A percentile compares a stretch with the other conserved stretches of the same genome.
Evolutionary conservation across 1,140 invertebrate genomes (phyloP).

Genomic region (Amyelois transitella): DNA sequence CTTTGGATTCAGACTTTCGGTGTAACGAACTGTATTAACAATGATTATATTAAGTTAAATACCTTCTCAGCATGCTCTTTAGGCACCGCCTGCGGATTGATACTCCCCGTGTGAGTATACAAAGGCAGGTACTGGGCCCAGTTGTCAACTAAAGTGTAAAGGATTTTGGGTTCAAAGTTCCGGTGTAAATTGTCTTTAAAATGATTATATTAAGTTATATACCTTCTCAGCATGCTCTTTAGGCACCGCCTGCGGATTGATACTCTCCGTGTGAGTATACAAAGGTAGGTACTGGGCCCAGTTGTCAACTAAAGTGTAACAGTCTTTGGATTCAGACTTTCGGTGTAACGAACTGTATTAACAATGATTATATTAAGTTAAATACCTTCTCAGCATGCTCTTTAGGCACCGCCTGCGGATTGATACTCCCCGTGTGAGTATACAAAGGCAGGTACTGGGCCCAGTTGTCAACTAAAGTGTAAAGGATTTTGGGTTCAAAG

Average conservation of each 20-base stretch:
- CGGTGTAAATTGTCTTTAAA: too few relatives aligned
- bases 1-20: too few relatives aligned
- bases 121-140: slow-evolving; percentile 96
- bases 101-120: slow-evolving; percentile 84
- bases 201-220: too few relatives aligned
- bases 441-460: slow-evolving; percentile 94
- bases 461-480: slow-evolving; percentile 95
- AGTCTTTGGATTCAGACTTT: too few relatives aligned
- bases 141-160: slow-evolving; percentile 92
- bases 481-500: slow-evolving; percentile 94
- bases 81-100: slow-evolving; percentile 76
- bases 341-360: too few relatives aligned
- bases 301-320: slow-evolving; percentile 93
- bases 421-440: slow-evolving; percentile 82
- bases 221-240: slow-evolving; percentile 59
- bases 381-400: slow-evolving; percentile 54
- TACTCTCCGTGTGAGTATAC: slow-evolving; percentile 84
- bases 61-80: slow-evolving; percentile 59
- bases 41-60: too few relatives aligned
- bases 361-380: too few relatives aligned
- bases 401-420: slow-evolving; percentile 74
- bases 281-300: slow-evolving; percentile 96
- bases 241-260: slow-evolving; percentile 76
- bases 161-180: slow-evolving; percentile 94
- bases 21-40: too few relatives aligned